Evolutionary conservation across 1,140 invertebrate species (phyloP).

Genomic region (Triops longicaudatus): DNA sequence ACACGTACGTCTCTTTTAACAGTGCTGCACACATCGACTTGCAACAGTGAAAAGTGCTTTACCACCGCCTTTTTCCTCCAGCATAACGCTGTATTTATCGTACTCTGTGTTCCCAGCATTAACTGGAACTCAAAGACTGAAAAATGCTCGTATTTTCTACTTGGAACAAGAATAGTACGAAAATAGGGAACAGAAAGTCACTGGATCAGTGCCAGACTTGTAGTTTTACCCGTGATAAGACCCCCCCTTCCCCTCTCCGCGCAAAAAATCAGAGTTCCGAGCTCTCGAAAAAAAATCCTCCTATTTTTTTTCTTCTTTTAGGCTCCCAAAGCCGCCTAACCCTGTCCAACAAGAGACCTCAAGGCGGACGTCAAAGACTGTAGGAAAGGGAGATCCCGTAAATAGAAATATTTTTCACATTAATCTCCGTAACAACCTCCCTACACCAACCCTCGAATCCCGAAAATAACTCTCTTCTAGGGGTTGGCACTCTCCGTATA

Average conservation of each 20-base stretch:
- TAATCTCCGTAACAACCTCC: neutral
- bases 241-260: neutral
- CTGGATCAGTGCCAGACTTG: neutral
- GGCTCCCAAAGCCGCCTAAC: neutral
- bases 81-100: no score
- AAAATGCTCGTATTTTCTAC: no score
- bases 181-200: neutral
- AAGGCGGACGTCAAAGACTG: neutral
- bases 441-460: neutral
- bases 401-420: neutral
- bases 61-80: no score
- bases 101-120: no score
- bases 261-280: neutral
- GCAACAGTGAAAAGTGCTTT: no score
- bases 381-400: neutral
- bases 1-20: no score
- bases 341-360: no score
- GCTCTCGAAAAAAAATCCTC: neutral
- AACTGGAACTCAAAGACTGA: no score
- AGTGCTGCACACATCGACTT: no score
- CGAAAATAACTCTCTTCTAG: neutral
- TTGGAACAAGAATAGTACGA: no score
- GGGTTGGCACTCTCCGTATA: neutral
- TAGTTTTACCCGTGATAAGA: neutral
- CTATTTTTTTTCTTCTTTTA: neutral